Conservation (phyloP, 2,113 vertebrate genomes). For the Catagonus wagneri region DNA sequence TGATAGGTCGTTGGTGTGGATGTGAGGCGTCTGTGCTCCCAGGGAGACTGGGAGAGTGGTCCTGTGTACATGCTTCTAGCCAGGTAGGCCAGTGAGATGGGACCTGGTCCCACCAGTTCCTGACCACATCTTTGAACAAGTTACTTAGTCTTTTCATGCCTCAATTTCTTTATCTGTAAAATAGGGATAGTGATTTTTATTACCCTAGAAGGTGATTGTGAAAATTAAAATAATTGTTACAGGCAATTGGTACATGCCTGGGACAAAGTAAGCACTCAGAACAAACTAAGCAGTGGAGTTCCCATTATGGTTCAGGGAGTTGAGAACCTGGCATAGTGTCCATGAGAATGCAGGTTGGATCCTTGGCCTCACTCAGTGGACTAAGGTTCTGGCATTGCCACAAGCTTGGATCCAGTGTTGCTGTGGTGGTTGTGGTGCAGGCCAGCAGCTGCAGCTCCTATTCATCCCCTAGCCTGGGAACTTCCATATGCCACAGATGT, state of each 20-base stretch:
- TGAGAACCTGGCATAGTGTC: too few species aligned
- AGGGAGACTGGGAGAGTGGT: background rate
- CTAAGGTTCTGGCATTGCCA: too few species aligned
- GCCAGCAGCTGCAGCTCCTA: too few species aligned
- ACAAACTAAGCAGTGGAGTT: too few species aligned
- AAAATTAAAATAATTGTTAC: slow-evolving; percentile 21
- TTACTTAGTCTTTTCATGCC: background rate
- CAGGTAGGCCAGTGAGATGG: background rate
- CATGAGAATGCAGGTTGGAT: too few species aligned
- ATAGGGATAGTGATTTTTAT: background rate
- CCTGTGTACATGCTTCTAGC: background rate
- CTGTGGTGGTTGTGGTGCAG: too few species aligned
- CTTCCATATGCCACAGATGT: too few species aligned
- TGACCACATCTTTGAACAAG: background rate
- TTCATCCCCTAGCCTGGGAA: too few species aligned
- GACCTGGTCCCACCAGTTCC: background rate
- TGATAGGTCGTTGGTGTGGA: too few species aligned
- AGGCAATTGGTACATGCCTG: background rate
- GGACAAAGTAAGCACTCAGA: background rate
- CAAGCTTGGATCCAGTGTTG: too few species aligned
- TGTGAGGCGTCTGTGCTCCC: background rate
- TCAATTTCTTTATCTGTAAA: slow-evolving; percentile 33
- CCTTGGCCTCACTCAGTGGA: too few species aligned
- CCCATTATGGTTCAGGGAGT: too few species aligned
- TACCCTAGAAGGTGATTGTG: background rate